Conservation (phyloP, 2,113 vertebrate genomes). For the Edolisoma coerulescens region DNA sequence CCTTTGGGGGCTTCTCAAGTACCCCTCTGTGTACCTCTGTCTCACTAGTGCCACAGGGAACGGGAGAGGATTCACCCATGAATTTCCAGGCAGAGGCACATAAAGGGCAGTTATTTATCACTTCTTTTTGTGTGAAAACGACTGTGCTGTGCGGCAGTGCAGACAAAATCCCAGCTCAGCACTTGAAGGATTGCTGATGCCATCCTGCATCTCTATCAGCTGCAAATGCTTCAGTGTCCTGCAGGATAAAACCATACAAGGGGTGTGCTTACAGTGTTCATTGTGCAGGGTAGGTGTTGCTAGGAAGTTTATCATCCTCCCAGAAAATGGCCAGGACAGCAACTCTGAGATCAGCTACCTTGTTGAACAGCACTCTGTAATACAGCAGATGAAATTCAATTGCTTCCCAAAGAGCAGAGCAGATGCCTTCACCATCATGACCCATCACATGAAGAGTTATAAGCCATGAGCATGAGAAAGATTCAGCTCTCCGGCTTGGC, state of each 20-base stretch:
- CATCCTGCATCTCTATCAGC: neutral
- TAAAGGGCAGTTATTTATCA: neutral
- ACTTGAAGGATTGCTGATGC: neutral
- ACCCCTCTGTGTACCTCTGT: neutral
- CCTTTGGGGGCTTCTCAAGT: neutral
- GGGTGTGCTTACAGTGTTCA: neutral
- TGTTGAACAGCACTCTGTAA: neutral
- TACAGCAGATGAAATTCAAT: neutral
- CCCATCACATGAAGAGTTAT: conserved; percentile 19
- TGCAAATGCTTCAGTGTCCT: neutral
- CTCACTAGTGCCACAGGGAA: neutral
- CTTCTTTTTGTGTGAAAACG: neutral
- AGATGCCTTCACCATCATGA: neutral
- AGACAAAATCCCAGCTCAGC: neutral
- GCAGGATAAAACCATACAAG: neutral
- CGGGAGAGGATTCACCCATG: neutral
- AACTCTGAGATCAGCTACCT: neutral
- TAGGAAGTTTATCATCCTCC: neutral
- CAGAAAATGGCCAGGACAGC: neutral
- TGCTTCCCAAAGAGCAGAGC: conserved; percentile 1
- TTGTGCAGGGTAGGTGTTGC: neutral
- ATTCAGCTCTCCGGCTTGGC: neutral
- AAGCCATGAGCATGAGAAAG: neutral
- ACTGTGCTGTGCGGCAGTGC: neutral
- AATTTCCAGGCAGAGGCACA: neutral